Evolutionary conservation across 1,140 invertebrate genomes (phyloP).

Genomic region (Diploscapter pachys): DNA sequence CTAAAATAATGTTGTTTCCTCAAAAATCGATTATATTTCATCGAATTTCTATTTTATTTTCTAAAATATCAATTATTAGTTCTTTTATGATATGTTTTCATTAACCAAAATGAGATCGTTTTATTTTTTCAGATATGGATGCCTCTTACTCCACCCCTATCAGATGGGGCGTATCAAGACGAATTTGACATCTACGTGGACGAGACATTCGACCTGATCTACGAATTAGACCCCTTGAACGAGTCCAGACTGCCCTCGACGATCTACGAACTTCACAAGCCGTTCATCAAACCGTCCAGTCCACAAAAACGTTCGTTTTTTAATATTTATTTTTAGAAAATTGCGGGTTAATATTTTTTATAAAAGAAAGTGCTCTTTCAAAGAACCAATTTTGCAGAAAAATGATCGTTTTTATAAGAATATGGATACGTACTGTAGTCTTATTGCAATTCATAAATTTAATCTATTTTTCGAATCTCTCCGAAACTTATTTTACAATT

Average conservation of each 20-base stretch:
- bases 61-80: neutral
- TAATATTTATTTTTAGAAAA: neutral
- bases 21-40: neutral
- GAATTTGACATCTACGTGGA: conserved; percentile 30
- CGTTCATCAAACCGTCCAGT: conserved; percentile 17
- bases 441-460: neutral
- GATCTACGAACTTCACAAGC: conserved; percentile 32
- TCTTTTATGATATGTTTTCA: neutral
- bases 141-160: conserved; percentile 34
- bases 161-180: conserved; percentile 15
- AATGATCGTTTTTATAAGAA: neutral
- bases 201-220: conserved; percentile 32
- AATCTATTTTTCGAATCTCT: too few relatives aligned
- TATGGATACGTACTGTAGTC: neutral
- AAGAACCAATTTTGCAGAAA: conserved; percentile 3
- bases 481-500: too few relatives aligned
- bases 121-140: conserved; percentile 33
- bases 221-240: conserved; percentile 33
- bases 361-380: neutral
- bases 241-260: conserved; percentile 22
- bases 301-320: conserved; percentile 12
- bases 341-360: neutral
- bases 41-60: neutral
- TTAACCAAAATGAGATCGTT: neutral
- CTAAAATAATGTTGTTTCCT: neutral